Evolutionary conservation across 2,888 invertebrate species (phyloP).

Genomic region (Lottia gigantea): DNA sequence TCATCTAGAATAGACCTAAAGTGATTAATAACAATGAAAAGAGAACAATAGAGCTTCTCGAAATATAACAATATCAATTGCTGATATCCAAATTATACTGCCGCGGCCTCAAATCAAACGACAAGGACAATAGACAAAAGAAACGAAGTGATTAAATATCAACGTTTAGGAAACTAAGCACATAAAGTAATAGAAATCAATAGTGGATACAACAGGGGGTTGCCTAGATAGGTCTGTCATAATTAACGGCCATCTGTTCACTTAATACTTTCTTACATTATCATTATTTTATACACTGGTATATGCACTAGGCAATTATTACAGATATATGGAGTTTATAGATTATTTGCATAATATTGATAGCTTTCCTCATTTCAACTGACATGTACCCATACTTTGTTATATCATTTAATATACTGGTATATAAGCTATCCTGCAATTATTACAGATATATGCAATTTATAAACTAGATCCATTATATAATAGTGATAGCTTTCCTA

Average conservation of each 20-base stretch:
- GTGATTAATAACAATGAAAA: slow-evolving; percentile 3
- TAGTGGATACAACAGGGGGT: neutral
- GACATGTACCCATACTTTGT: no score
- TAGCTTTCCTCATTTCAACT: no score
- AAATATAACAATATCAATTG: slow-evolving; percentile 9
- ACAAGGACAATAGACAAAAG: slow-evolving; percentile 7
- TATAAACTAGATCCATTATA: no score
- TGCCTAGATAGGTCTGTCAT: slow-evolving; percentile 9
- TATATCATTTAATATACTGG: no score
- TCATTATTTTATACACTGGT: neutral
- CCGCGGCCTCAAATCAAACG: neutral
- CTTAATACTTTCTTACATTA: neutral
- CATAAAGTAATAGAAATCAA: slow-evolving; percentile 7
- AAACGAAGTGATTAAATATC: slow-evolving; percentile 10
- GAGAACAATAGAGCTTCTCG: neutral
- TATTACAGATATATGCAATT: no score
- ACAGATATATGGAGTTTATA: no score
- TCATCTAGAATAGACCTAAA: neutral
- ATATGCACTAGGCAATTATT: no score
- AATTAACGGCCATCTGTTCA: slow-evolving; percentile 5
- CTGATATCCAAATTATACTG: slow-evolving; percentile 10
- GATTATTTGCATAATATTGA: no score
- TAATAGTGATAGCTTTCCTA: no score
- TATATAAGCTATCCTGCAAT: no score
- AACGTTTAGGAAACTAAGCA: slow-evolving; percentile 10